Evolutionary conservation across 2,888 invertebrate species (phyloP).

Genomic region (Drosophila buzzatii): DNA sequence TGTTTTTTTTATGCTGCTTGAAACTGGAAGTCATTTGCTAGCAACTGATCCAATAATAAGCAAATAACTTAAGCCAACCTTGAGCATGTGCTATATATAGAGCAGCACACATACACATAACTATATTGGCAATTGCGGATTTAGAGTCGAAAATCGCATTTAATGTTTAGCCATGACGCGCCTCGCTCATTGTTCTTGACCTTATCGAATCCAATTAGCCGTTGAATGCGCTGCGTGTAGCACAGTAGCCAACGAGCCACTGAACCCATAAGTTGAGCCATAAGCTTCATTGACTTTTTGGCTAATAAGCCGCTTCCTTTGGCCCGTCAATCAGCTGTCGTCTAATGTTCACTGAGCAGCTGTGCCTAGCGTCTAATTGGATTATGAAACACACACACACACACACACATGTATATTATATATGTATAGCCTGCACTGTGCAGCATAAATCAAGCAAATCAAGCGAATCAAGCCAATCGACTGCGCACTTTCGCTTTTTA

Average conservation of each 20-base stretch:
- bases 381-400: slow-evolving; percentile 69
- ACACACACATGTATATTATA: neutral
- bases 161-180: slow-evolving; percentile 47
- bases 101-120: neutral
- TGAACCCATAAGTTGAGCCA: slow-evolving; percentile 19
- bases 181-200: slow-evolving; percentile 72
- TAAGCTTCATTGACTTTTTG: slow-evolving; percentile 27
- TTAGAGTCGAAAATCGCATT: slow-evolving; percentile 22
- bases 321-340: slow-evolving; percentile 80
- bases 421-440: slow-evolving; percentile 11
- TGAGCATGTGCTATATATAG: slow-evolving; percentile 24
- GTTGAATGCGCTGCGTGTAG: slow-evolving; percentile 67
- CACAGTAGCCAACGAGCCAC: slow-evolving; percentile 61
- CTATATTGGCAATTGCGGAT: slow-evolving; percentile 38
- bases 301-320: slow-evolving; percentile 79
- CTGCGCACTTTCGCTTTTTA: slow-evolving; percentile 75
- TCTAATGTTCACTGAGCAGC: slow-evolving; percentile 61
- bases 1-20: neutral
- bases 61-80: slow-evolving; percentile 33
- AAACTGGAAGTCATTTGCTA: slow-evolving; percentile 18
- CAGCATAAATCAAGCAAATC: slow-evolving; percentile 53
- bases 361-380: slow-evolving; percentile 68
- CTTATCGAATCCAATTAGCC: slow-evolving; percentile 75
- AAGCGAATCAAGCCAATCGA: slow-evolving; percentile 49
- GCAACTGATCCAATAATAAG: slow-evolving; percentile 20